These are phyloP conservation scores for Aphelinus atriplicis DNA, from an alignment of 1,140 invertebrate species.

Conservation along the genomic window DNA sequence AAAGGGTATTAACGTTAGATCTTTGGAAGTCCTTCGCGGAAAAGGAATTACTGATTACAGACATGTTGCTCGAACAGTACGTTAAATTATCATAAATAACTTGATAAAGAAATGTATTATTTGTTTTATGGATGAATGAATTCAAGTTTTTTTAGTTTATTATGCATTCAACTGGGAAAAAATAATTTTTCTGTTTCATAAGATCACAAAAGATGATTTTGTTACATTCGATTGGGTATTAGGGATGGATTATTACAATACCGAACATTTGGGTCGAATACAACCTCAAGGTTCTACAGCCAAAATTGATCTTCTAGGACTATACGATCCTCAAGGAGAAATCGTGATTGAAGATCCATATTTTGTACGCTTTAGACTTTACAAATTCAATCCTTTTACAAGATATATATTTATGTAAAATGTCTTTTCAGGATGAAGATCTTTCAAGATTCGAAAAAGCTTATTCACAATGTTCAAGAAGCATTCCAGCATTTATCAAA, in stretches of 20 bases:
- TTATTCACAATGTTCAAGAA: slow-evolving; percentile 76
- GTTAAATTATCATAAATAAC: slow-evolving; percentile 70
- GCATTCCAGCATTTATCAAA: slow-evolving; percentile 75
- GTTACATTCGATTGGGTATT: slow-evolving; percentile 85
- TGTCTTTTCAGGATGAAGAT: slow-evolving; percentile 67
- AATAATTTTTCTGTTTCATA: slow-evolving; percentile 2
- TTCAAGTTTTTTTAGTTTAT: too few species aligned
- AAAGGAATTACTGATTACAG: slow-evolving; percentile 76
- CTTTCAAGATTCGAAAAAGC: slow-evolving; percentile 76
- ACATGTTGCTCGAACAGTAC: slow-evolving; percentile 79
- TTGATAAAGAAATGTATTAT: slow-evolving; percentile 74
- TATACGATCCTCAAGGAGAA: slow-evolving; percentile 82
- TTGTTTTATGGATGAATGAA: too few species aligned
- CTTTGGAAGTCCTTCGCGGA: slow-evolving; percentile 74
- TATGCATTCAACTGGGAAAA: background rate
- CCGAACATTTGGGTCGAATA: slow-evolving; percentile 72
- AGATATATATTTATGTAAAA: too few species aligned
- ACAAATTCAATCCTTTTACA: too few species aligned
- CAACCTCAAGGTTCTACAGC: slow-evolving; percentile 74
- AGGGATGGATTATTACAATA: slow-evolving; percentile 90
- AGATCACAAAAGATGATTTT: slow-evolving; percentile 79
- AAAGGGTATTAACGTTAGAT: slow-evolving; percentile 79
- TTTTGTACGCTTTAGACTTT: slow-evolving; percentile 72
- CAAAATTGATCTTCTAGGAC: slow-evolving; percentile 80
- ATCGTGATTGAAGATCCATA: slow-evolving; percentile 88